Conservation (phyloP, 2,888 invertebrate genomes). For the Hirtodrosophila trivittata region DNA sequence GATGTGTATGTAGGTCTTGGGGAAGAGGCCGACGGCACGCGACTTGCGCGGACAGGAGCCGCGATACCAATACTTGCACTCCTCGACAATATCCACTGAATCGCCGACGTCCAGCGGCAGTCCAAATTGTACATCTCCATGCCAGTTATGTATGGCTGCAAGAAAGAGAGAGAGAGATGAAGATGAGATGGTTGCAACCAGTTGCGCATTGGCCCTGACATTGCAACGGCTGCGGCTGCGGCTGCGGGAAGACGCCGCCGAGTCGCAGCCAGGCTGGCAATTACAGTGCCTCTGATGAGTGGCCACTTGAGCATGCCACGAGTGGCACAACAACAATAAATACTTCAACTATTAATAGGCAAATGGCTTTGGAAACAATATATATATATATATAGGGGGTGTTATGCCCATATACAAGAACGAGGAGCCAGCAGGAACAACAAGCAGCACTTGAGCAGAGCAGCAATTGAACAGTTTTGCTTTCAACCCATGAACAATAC, state of each 20-base stretch:
- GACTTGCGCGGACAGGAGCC: conserved; percentile 92
- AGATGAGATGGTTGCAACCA: conserved; percentile 45
- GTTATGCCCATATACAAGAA: conserved; percentile 15
- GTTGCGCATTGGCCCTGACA: conserved; percentile 70
- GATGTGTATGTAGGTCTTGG: conserved; percentile 92
- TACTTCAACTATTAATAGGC: conserved; percentile 80
- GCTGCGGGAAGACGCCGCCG: conserved; percentile 19
- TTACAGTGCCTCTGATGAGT: conserved; percentile 71
- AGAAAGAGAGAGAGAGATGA: conserved; percentile 7
- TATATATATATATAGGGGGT: conserved; percentile 36
- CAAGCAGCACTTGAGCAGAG: conserved; percentile 49
- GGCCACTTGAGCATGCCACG: conserved; percentile 74
- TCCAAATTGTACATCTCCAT: conserved; percentile 91
- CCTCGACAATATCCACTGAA: conserved; percentile 95
- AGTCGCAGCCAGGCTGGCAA: conserved; percentile 46
- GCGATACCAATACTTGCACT: conserved; percentile 92
- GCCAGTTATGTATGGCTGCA: conserved; percentile 94
- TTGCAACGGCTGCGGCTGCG: too few relatives aligned
- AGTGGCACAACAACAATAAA: conserved; percentile 77
- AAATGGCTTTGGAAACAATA: conserved; percentile 74
- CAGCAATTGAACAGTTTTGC: conserved; percentile 61
- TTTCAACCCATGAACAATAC: conserved; percentile 52
- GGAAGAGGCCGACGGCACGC: conserved; percentile 89
- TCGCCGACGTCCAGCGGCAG: conserved; percentile 95
- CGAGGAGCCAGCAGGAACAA: conserved; percentile 12